Conservation (phyloP, 2,797 vertebrate species). For the Ctenopoma kingsleyae region DNA sequence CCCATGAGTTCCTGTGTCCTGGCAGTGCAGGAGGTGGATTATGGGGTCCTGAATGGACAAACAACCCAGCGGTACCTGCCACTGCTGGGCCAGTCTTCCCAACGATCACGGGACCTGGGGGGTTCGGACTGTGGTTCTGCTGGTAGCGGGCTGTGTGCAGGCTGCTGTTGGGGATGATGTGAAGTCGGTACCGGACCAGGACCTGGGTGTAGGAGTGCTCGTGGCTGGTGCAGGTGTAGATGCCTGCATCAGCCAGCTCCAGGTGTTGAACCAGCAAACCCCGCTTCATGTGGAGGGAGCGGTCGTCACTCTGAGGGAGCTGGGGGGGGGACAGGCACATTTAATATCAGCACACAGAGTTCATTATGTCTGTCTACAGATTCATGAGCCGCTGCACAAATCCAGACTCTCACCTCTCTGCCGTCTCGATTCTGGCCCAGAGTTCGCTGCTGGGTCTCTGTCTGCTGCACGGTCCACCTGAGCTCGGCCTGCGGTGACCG, state of each 20-base stretch:
- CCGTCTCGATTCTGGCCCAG: neutral
- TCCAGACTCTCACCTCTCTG: conserved; percentile 72
- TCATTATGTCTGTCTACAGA: too few relatives aligned
- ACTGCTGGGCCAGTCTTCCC: conserved; percentile 11
- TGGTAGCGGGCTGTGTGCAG: conserved; percentile 29
- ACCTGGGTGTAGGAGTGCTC: conserved; percentile 83
- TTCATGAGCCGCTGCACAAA: too few relatives aligned
- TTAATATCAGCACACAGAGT: too few relatives aligned
- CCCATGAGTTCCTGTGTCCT: conserved; percentile 58
- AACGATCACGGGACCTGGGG: conserved; percentile 14
- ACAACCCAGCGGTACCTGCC: conserved; percentile 1
- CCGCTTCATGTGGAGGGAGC: conserved; percentile 74
- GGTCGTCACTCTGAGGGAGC: conserved; percentile 66
- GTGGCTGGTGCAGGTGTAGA: conserved; percentile 82
- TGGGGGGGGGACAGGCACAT: conserved; percentile 37
- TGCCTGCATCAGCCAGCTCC: conserved; percentile 70
- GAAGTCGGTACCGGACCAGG: conserved; percentile 83
- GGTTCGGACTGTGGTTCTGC: conserved; percentile 16
- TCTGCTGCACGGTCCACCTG: conserved; percentile 78
- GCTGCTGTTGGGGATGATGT: conserved; percentile 78
- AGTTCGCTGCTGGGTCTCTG: conserved; percentile 35
- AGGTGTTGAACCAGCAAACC: conserved; percentile 87
- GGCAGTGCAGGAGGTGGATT: neutral
- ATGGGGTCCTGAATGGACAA: conserved; percentile 2
- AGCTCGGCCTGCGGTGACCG: conserved; percentile 78